These are phyloP conservation scores for Amniataba percoides DNA, from an alignment of 2,797 vertebrate species.

Conservation along the genomic window DNA sequence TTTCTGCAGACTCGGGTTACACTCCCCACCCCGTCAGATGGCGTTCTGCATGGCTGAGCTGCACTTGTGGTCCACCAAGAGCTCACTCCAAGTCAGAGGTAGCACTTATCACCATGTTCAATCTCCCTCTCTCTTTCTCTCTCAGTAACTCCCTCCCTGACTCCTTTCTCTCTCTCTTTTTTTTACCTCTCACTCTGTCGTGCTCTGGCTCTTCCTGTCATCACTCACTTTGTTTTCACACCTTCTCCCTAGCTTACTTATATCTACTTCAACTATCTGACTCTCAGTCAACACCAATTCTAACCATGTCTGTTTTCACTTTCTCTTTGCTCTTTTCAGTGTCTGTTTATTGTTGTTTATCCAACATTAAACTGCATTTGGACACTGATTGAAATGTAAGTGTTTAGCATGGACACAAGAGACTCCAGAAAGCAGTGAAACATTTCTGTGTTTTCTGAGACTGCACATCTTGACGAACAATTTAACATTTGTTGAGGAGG, in stretches of 20 bases:
- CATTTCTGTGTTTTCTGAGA: slow-evolving; percentile 2
- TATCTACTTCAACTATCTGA: slow-evolving; percentile 48
- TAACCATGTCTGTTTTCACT: slow-evolving; percentile 48
- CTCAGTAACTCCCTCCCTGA: slow-evolving; percentile 39
- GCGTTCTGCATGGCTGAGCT: slow-evolving; percentile 96
- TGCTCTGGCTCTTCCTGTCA: slow-evolving; percentile 57
- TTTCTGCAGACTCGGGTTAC: slow-evolving; percentile 81
- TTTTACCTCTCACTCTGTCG: slow-evolving; percentile 30
- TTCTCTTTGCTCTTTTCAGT: slow-evolving; percentile 32
- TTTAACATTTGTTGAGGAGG: neutral
- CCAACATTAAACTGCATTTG: neutral
- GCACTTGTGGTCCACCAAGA: slow-evolving; percentile 96
- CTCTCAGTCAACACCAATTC: slow-evolving; percentile 50
- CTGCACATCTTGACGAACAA: neutral
- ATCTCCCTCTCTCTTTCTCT: slow-evolving; percentile 52
- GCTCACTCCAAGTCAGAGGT: slow-evolving; percentile 89
- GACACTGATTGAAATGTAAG: neutral
- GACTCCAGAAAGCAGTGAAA: neutral
- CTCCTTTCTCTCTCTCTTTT: slow-evolving; percentile 4
- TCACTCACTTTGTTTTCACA: slow-evolving; percentile 77
- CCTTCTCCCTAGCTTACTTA: slow-evolving; percentile 25
- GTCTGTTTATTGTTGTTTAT: slow-evolving; percentile 5
- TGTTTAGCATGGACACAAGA: slow-evolving; percentile 1
- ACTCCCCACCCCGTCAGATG: slow-evolving; percentile 86
- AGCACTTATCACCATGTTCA: slow-evolving; percentile 75